phyloP scores from a whole-genome alignment of 2,797 vertebrate genomes.

The Astyanax mexicanus region DNA sequence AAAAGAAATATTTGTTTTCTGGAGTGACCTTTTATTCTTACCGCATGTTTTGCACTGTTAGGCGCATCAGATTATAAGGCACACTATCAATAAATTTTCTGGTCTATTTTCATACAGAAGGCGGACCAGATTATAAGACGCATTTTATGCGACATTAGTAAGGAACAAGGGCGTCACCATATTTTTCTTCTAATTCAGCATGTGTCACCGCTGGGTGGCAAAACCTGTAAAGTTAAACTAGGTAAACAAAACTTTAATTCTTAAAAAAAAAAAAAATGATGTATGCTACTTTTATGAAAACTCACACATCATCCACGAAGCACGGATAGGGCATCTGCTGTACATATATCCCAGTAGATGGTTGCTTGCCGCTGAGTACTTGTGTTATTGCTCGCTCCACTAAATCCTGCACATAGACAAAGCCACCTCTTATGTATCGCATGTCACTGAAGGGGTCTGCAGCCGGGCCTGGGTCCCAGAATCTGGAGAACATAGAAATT shows the following conservation, averaged over 20 bases:
- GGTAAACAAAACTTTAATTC: no score
- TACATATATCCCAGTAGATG: slow-evolving; percentile 81
- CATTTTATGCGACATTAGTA: no score
- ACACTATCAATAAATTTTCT: no score
- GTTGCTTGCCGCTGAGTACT: slow-evolving; percentile 72
- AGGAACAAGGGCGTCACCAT: no score
- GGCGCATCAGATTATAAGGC: no score
- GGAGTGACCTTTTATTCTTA: background rate
- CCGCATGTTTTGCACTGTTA: no score
- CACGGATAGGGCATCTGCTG: slow-evolving; percentile 96
- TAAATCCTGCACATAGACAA: slow-evolving; percentile 90
- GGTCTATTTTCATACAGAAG: no score
- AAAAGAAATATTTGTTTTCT: background rate
- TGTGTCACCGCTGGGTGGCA: no score
- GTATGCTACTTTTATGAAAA: slow-evolving; percentile 28
- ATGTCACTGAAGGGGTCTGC: slow-evolving; percentile 87
- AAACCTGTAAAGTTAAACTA: no score
- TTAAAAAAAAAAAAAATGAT: no score
- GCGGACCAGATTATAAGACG: no score
- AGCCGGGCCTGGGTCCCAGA: slow-evolving; percentile 88
- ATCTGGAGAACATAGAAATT: slow-evolving; percentile 70
- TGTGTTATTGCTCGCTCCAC: slow-evolving; percentile 80
- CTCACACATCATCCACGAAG: slow-evolving; percentile 90
- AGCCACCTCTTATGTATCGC: slow-evolving; percentile 90
- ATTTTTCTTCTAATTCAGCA: no score